A percentile compares a stretch with the other conserved stretches of the same genome.
Conservation (phyloP, 2,113 vertebrate species). For the Polypterus senegalus region DNA sequence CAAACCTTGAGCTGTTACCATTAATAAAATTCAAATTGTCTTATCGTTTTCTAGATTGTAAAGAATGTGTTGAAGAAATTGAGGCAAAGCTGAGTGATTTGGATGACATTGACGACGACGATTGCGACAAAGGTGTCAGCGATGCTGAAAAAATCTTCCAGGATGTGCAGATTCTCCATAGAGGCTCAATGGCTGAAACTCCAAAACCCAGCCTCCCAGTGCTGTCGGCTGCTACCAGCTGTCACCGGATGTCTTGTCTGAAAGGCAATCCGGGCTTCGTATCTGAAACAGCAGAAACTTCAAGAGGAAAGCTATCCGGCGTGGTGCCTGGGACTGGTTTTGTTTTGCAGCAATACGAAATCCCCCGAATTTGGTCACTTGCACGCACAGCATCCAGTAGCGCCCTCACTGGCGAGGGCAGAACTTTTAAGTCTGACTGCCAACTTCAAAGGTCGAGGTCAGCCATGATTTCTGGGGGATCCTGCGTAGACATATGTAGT, state of each 20-base stretch:
- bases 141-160: slow-evolving; percentile 49
- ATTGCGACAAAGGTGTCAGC: slow-evolving; percentile 61
- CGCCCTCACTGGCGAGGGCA: slow-evolving; percentile 34
- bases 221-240: slow-evolving; percentile 16
- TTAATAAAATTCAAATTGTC: too few relatives aligned
- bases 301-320: slow-evolving; percentile 30
- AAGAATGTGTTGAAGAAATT: slow-evolving; percentile 59
- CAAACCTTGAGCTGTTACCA: too few relatives aligned
- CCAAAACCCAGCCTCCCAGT: slow-evolving; percentile 23
- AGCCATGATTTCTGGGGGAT: too few relatives aligned
- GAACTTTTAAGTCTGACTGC: slow-evolving; percentile 48
- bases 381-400: slow-evolving; percentile 68
- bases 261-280: too few relatives aligned
- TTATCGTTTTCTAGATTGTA: slow-evolving; percentile 43
- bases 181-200: slow-evolving; percentile 28
- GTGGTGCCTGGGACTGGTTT: slow-evolving; percentile 20
- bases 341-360: slow-evolving; percentile 51
- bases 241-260: slow-evolving; percentile 22
- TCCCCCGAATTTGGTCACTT: slow-evolving; percentile 82
- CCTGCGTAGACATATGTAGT: too few relatives aligned
- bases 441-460: slow-evolving; percentile 37
- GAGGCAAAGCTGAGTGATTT: slow-evolving; percentile 71
- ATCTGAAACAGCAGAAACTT: slow-evolving; percentile 22
- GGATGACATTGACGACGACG: slow-evolving; percentile 74
- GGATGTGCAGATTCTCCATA: slow-evolving; percentile 32